Evolutionary conservation across 2,113 vertebrate species (phyloP).

Genomic region (Acanthisitta chloris): DNA sequence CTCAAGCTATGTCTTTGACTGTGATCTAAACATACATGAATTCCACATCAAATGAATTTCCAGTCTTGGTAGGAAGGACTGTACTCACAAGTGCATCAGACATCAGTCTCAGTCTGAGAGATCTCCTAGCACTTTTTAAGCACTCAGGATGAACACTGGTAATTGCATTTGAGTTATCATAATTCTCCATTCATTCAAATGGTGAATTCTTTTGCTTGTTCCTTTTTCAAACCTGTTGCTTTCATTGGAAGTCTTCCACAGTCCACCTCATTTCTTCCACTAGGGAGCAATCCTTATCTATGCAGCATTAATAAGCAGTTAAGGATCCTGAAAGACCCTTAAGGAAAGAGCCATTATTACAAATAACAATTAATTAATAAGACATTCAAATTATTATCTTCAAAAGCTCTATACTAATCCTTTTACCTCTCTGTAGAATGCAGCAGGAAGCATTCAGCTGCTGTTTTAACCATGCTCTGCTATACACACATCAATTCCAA

Average conservation of each 20-base stretch:
- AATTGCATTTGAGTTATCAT: not conserved
- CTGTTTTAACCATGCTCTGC: not conserved
- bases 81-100: not conserved
- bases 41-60: not conserved
- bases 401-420: conserved; percentile 34
- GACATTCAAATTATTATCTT: conserved; percentile 50
- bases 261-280: conserved; percentile 21
- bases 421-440: conserved; percentile 15
- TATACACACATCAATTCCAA: not conserved
- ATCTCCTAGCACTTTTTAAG: not conserved
- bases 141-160: not conserved
- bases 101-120: not conserved
- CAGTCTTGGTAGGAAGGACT: not conserved
- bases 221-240: conserved; percentile 10
- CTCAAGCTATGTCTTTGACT: not conserved
- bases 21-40: not conserved
- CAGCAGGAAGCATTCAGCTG: not conserved
- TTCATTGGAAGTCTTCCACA: not conserved
- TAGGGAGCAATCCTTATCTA: conserved; percentile 49
- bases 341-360: conserved; percentile 39
- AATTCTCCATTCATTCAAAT: not conserved
- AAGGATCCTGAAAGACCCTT: conserved; percentile 49
- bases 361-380: conserved; percentile 63
- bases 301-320: conserved; percentile 35
- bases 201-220: not conserved